Percentiles rank a stretch among this genome's conserved stretches.
Conservation (phyloP, 2,113 vertebrate genomes). For the Fulmarus glacialis region DNA sequence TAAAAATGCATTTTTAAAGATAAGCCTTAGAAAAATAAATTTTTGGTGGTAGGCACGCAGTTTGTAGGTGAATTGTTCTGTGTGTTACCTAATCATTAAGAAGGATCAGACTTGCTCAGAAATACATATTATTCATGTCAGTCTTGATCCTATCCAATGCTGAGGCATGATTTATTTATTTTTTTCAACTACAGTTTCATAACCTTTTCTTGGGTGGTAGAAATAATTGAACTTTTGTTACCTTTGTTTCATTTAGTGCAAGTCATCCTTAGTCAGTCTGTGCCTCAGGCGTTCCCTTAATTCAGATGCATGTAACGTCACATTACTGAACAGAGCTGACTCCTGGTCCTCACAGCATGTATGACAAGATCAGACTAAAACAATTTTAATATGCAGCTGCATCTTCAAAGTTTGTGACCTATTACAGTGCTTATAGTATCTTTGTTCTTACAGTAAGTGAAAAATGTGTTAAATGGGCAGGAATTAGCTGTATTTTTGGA, state of each 20-base stretch:
- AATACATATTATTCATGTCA: neutral
- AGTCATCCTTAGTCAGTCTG: neutral
- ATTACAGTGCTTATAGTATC: neutral
- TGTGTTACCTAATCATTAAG: neutral
- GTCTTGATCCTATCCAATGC: neutral
- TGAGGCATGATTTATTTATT: neutral
- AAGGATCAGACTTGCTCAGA: neutral
- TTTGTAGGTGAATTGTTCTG: neutral
- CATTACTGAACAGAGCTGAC: neutral
- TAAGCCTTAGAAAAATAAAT: neutral
- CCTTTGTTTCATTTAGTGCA: neutral
- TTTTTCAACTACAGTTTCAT: neutral
- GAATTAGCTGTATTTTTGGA: slow-evolving; percentile 32
- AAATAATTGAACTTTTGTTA: neutral
- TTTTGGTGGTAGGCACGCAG: neutral
- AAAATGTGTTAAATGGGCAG: neutral
- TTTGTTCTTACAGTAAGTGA: slow-evolving; percentile 9
- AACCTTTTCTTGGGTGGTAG: neutral
- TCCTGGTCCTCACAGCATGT: neutral
- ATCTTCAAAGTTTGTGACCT: neutral
- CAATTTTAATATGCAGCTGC: neutral
- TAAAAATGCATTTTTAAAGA: neutral
- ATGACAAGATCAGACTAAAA: neutral
- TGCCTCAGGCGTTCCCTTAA: neutral
- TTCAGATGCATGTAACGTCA: neutral